These are phyloP conservation scores for Tetramorium parvispinum DNA, from an alignment of 1,140 invertebrate species.

Conservation along the genomic window DNA sequence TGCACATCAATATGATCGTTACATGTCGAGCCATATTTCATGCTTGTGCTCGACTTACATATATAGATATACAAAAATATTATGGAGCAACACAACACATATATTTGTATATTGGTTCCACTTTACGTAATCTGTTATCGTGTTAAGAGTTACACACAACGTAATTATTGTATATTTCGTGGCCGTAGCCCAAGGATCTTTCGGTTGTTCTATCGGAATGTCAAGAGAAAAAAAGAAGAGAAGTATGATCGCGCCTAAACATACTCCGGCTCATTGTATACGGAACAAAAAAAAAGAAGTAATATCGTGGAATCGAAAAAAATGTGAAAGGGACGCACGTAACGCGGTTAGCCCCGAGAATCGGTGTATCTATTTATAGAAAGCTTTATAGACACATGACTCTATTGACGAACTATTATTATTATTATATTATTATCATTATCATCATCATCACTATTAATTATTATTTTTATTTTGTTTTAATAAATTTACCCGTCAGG, in stretches of 20 bases:
- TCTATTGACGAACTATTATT: slow-evolving; percentile 71
- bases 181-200: slow-evolving; percentile 46
- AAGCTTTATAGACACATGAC: slow-evolving; percentile 81
- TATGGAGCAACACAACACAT: slow-evolving; percentile 11
- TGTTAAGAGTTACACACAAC: slow-evolving; percentile 33
- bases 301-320: slow-evolving; percentile 62
- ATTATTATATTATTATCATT: slow-evolving; percentile 56
- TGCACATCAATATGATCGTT: not conserved
- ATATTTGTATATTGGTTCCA: slow-evolving; percentile 68
- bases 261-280: slow-evolving; percentile 81
- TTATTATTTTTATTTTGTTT: slow-evolving; percentile 56
- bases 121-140: slow-evolving; percentile 64
- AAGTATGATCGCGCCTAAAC: slow-evolving; percentile 80
- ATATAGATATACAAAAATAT: slow-evolving; percentile 34
- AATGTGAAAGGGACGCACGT: slow-evolving; percentile 32
- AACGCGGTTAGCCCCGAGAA: slow-evolving; percentile 69
- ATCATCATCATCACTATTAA: slow-evolving; percentile 64
- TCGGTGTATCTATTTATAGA: slow-evolving; percentile 83
- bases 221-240: slow-evolving; percentile 80
- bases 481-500: not conserved
- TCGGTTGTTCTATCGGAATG: slow-evolving; percentile 70
- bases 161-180: slow-evolving; percentile 60
- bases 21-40: slow-evolving; percentile 32
- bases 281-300: slow-evolving; percentile 69
- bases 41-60: slow-evolving; percentile 28